Percentiles rank a stretch among this genome's conserved stretches.
Evolutionary conservation across 1,140 invertebrate species (phyloP).

Genomic region (Hestina assimilis): DNA sequence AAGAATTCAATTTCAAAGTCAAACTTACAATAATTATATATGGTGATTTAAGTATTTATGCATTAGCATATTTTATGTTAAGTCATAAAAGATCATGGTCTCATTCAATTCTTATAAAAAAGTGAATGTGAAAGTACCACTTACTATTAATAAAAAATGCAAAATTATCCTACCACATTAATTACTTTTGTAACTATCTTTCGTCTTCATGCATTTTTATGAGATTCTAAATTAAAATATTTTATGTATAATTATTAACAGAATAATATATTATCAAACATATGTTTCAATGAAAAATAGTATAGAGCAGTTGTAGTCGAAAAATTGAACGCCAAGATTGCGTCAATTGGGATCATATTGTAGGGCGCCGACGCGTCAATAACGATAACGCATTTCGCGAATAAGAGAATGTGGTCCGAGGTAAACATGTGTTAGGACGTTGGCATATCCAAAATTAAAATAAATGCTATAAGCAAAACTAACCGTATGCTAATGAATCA

Average conservation of each 20-base stretch:
- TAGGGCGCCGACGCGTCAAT: constrained; percentile 40
- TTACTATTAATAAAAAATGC: constrained; percentile 27
- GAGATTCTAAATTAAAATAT: too few species aligned
- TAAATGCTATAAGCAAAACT: constrained; percentile 35
- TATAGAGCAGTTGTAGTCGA: neutral
- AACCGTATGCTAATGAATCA: constrained; percentile 74
- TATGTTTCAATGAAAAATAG: neutral
- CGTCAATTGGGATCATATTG: constrained; percentile 25
- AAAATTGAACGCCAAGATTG: constrained; percentile 10
- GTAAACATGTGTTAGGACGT: constrained; percentile 29
- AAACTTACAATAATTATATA: constrained; percentile 7
- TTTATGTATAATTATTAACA: too few species aligned
- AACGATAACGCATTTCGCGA: constrained; percentile 21
- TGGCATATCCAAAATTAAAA: constrained; percentile 17
- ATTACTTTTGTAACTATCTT: neutral
- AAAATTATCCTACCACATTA: constrained; percentile 2
- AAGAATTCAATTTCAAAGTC: neutral
- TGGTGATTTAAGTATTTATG: too few species aligned
- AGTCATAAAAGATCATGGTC: constrained; percentile 1
- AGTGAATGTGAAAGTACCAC: constrained; percentile 41
- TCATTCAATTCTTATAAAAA: neutral
- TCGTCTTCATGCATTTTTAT: too few species aligned
- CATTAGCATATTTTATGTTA: too few species aligned
- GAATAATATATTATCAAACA: too few species aligned
- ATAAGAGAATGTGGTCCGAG: constrained; percentile 4